Base-by-base conservation (phyloP, 2,797 vertebrate species). In the Huso huso region DNA sequence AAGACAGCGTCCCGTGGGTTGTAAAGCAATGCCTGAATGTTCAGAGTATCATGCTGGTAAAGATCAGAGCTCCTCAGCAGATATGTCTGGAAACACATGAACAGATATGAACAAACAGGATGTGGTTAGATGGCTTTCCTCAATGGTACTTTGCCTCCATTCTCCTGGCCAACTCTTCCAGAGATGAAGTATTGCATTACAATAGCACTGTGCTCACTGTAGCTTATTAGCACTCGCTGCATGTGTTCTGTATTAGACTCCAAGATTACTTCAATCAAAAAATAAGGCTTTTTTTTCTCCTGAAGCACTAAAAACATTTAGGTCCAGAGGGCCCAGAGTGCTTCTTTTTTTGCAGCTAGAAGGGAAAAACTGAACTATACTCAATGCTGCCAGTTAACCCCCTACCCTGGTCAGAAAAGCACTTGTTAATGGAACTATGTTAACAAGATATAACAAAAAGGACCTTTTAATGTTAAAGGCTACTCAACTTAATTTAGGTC, bases 241-340 rank as follows among this genome's bases (percentile, higher is more conserved):
- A 58, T 58, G 55, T 58, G 55, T 58, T 58, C 55, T n/a, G 55
- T 58, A 58, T 58, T 58, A 58, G 15, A 58, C 55, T 58, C 55
- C 15, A 13, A 58, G 55, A 58, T 58, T 13, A 58, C 11, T 13
- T 58, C 11, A n/a, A 58, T 58, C 55, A 9, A 11, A 58, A 58
- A 11, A 13, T 13, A 53, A 8, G 8, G 8, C 12, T 37, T 37
- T 37, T 37, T 18, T 37, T 37, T 58, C 15, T 13, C 12, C 3
- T 58, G 2, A 58, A n/a, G 55, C 12, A 11, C 2, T 15, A 58
- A n/a, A n/a, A 58, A 11, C 55, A 58, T n/a, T 58, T 53, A 53
- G 52, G 52, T 58, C 55, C 55, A 11, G 15, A 13, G 15, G 55
- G 55, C 55, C 12, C 55, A 1, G 12, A 58, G 6, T 58, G 55